A percentile compares a stretch with the other conserved stretches of the same genome.
Evolutionary conservation across 2,113 vertebrate genomes (phyloP).

Genomic region (Barnardius zonarius): DNA sequence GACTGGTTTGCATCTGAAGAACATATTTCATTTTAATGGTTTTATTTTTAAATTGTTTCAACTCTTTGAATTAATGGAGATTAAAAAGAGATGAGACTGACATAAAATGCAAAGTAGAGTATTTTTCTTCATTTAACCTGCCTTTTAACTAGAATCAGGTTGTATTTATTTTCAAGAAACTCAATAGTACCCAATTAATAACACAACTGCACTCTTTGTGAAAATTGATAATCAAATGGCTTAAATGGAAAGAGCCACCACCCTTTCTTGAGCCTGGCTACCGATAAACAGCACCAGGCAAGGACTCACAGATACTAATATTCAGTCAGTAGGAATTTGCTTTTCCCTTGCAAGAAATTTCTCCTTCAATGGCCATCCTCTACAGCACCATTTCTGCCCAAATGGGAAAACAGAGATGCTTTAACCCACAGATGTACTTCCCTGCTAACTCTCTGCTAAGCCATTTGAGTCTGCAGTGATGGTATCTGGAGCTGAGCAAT

Average conservation of each 20-base stretch:
- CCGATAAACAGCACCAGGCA: neutral
- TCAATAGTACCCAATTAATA: neutral
- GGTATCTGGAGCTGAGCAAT: neutral
- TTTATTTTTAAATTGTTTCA: conserved; percentile 50
- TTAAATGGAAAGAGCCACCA: neutral
- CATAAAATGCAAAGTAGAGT: neutral
- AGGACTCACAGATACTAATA: neutral
- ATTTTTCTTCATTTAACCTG: neutral
- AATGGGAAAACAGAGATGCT: neutral
- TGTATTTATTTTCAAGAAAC: neutral
- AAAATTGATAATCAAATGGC: neutral
- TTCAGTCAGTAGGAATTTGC: neutral
- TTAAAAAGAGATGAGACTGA: neutral
- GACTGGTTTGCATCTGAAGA: conserved; percentile 3
- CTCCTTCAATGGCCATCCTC: neutral
- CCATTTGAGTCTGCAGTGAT: neutral
- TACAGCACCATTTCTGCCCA: neutral
- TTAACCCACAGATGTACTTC: neutral
- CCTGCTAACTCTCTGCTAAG: neutral
- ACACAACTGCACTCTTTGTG: neutral
- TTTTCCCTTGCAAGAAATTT: neutral
- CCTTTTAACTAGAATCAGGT: neutral
- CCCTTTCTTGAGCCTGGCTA: neutral
- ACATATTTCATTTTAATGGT: conserved; percentile 3
- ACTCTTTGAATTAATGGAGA: conserved; percentile 33